Evolutionary conservation across 2,797 vertebrate species (phyloP).

Genomic region (Sus cebifrons): DNA sequence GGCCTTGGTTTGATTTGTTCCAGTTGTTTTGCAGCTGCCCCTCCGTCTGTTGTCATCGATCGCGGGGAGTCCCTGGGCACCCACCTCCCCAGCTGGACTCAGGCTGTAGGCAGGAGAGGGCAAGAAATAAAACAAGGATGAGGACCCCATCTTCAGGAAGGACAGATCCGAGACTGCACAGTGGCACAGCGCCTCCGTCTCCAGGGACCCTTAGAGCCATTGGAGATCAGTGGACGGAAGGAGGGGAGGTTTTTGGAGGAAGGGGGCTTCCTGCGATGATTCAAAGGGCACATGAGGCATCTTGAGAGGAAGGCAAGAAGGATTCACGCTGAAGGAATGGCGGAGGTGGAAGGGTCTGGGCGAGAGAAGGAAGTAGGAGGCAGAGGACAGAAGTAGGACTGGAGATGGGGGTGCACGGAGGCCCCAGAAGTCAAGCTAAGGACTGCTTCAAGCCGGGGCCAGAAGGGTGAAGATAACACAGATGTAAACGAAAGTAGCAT

Average conservation of each 20-base stretch:
- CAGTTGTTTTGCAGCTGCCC: constrained; percentile 61
- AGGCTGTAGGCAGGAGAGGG: constrained; percentile 7
- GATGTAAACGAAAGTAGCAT: background rate
- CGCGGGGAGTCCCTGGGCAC: background rate
- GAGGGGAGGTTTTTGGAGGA: background rate
- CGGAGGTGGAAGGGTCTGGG: background rate
- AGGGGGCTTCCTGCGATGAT: background rate
- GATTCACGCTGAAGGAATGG: background rate
- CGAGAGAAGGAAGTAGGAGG: background rate
- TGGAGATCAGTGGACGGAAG: background rate
- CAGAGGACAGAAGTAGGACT: background rate
- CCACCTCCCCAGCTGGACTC: constrained; percentile 41
- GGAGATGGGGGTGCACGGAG: background rate
- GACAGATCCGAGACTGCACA: background rate
- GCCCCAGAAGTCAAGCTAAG: background rate
- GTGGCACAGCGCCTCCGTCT: background rate
- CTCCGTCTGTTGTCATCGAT: constrained; percentile 26
- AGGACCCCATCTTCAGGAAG: background rate
- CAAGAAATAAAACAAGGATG: constrained; percentile 42
- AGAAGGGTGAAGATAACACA: background rate
- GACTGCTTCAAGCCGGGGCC: background rate
- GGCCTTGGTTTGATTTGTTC: constrained; percentile 71
- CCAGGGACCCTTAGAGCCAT: background rate
- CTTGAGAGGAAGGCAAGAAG: background rate
- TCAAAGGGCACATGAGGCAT: background rate